Evolutionary conservation across 2,797 vertebrate species (phyloP), one percentile per base, ranked within the genome.

Genomic region (Sternarchorhynchus goeldii): DNA sequence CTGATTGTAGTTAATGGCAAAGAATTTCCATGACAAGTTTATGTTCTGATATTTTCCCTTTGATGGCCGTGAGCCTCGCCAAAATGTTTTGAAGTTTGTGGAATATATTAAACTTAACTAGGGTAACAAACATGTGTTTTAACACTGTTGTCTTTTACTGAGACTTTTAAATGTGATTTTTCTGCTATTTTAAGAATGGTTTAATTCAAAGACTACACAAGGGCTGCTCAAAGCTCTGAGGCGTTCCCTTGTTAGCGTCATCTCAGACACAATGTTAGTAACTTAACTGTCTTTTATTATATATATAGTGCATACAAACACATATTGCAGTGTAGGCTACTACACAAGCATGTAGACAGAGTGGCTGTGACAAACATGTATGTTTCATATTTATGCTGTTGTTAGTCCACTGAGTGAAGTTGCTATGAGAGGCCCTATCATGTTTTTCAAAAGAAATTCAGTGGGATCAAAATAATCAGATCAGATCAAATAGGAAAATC

Each of bases 21-120:
- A 81, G 66, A 81, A 77, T 81, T 86, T 86, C 79, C 79, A 77
- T 73, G 65, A 81, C 62, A 2, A 2, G 45, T 18, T 59, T 83
- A 77, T 75, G 25, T n/a, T 67, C 62, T 21, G 60, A 56, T 20
- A 56, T 73, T 77, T 75, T 79, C 70, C 56, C 59, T 76, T 77
- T 85, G 80, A 77, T 75, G 16, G 16, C 67, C 55, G 71, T 55
- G 21, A 14, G 66, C 18, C 16, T 83, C 66, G 80, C 78, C 74
- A 78, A 81, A 83, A 82, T 64, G 79, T 76, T 59, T 80, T 84
- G 83, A 82, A 78, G 77, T 87, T 72, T 56, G 73, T 62, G 81
- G 75, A 70, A 82, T 81, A 79, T 74, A 75, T 87, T 83, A 80
- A 50, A 67, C 76, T 81, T 74, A 83, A 31, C 25, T 25, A 53